These are phyloP conservation scores for Odontomachus brunneus DNA, from an alignment of 1,140 invertebrate species.

Conservation along the genomic window DNA sequence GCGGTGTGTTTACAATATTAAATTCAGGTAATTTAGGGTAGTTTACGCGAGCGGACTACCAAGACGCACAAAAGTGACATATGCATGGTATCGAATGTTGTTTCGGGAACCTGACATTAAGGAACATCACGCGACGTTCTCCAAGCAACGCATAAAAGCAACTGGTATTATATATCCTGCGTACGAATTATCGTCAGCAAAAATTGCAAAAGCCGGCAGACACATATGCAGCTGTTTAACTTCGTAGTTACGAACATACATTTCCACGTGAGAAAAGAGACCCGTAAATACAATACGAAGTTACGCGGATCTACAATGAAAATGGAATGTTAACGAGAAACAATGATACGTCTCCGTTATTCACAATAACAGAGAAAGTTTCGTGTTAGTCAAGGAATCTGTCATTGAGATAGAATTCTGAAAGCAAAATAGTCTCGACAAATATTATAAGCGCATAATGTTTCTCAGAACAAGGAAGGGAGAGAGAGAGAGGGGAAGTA, in stretches of 20 bases:
- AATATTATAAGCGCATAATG: too few species aligned
- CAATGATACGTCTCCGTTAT: too few species aligned
- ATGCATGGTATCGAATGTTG: constrained; percentile 54
- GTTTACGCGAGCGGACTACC: background rate
- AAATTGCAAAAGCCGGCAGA: constrained; percentile 10
- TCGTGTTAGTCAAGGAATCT: too few species aligned
- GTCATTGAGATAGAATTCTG: too few species aligned
- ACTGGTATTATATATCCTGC: constrained; percentile 38
- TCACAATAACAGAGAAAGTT: too few species aligned
- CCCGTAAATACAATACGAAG: background rate
- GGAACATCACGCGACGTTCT: constrained; percentile 47
- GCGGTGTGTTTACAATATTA: too few species aligned
- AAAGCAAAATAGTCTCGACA: too few species aligned
- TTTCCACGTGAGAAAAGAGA: background rate
- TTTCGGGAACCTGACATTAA: constrained; percentile 51
- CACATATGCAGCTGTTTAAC: constrained; percentile 23
- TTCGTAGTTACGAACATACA: background rate
- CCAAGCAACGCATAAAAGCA: constrained; percentile 35
- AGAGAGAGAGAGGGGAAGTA: too few species aligned
- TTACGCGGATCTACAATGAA: too few species aligned
- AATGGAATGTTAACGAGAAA: too few species aligned
- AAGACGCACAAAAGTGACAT: constrained; percentile 17
- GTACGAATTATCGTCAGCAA: constrained; percentile 35
- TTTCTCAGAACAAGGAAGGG: too few species aligned
- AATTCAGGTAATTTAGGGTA: too few species aligned